Evolutionary conservation across 2,797 vertebrate species (phyloP).

Genomic region (Lerista edwardsae): DNA sequence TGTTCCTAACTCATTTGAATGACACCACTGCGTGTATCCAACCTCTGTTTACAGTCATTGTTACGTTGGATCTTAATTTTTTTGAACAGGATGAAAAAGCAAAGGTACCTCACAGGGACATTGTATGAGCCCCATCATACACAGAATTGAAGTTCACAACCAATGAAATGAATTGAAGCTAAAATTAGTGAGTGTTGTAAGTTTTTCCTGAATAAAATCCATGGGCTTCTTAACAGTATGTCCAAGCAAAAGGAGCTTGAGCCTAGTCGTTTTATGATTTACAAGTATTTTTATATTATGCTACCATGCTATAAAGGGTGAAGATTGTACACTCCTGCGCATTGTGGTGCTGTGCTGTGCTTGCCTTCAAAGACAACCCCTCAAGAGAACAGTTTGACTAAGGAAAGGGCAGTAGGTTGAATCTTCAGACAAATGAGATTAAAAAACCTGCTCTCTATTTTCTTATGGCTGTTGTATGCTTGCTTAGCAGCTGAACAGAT

Average conservation of each 20-base stretch:
- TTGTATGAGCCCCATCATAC: constrained; percentile 15
- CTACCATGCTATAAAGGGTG: neutral
- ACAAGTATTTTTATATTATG: neutral
- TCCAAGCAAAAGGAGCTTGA: constrained; percentile 17
- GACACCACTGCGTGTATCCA: no score
- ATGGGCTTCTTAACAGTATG: constrained; percentile 1
- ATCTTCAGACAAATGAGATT: neutral
- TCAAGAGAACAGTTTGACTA: constrained; percentile 5
- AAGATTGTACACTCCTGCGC: constrained; percentile 17
- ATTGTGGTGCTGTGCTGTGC: neutral
- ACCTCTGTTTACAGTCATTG: neutral
- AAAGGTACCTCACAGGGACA: constrained; percentile 3
- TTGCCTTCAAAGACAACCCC: neutral
- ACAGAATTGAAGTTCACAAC: constrained; percentile 20
- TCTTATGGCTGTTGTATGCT: neutral
- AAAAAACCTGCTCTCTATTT: constrained; percentile 4
- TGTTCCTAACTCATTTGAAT: no score
- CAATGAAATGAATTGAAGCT: constrained; percentile 10
- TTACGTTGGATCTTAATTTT: neutral
- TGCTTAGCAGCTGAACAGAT: neutral
- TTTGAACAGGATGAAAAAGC: constrained; percentile 21
- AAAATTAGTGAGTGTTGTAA: neutral
- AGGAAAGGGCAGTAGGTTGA: neutral
- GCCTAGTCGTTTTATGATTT: neutral
- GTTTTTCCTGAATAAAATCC: constrained; percentile 38